Percentiles rank a stretch among this genome's conserved stretches.
These are phyloP conservation scores for Gymnogyps californianus DNA, from an alignment of 2,113 vertebrate genomes.

Conservation along the genomic window DNA sequence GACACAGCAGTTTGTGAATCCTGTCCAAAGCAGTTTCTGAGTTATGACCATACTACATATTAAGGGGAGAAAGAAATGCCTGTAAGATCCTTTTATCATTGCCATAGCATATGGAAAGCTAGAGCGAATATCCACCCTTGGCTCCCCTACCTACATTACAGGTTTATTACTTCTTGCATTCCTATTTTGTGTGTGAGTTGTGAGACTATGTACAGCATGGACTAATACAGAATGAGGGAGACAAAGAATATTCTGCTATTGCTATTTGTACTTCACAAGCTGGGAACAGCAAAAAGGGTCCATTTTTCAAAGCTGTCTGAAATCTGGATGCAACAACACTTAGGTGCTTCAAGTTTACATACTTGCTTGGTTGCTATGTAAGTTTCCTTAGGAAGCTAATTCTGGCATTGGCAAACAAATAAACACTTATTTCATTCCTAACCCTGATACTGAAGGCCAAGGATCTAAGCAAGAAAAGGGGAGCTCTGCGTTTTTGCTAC, in stretches of 20 bases:
- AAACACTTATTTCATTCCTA: background rate
- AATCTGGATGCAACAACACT: background rate
- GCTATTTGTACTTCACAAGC: background rate
- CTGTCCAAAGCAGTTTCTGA: slow-evolving; percentile 43
- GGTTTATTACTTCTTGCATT: slow-evolving; percentile 46
- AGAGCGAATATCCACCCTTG: slow-evolving; percentile 1
- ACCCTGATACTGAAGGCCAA: background rate
- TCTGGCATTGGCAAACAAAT: background rate
- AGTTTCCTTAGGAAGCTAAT: background rate
- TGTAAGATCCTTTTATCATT: slow-evolving; percentile 35
- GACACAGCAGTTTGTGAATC: slow-evolving; percentile 25
- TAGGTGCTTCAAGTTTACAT: background rate
- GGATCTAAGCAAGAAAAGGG: background rate
- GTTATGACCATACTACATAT: background rate
- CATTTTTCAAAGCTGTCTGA: slow-evolving; percentile 18
- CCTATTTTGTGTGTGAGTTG: background rate
- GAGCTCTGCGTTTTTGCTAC: background rate
- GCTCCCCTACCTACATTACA: background rate
- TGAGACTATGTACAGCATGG: background rate
- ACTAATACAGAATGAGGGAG: background rate
- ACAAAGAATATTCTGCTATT: slow-evolving; percentile 1
- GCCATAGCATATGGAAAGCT: slow-evolving; percentile 11
- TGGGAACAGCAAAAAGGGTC: background rate
- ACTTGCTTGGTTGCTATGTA: background rate
- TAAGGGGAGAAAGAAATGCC: background rate